A percentile compares a stretch with the other conserved stretches of the same genome.
phyloP scores from a whole-genome alignment of 2,797 vertebrate species.

The Heterohyrax brucei region DNA sequence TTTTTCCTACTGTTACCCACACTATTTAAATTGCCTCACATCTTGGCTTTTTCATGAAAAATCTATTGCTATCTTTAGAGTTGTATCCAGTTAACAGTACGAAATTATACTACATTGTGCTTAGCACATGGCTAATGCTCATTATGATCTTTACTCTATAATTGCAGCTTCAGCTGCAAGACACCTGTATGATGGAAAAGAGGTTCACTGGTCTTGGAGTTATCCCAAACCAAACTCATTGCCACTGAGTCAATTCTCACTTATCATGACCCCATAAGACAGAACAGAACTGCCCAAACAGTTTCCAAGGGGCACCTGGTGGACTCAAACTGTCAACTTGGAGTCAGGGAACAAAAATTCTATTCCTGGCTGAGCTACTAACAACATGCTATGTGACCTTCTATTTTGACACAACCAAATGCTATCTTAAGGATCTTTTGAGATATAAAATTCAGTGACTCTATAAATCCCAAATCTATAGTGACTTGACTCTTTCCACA shows the following conservation, averaged over 20 bases:
- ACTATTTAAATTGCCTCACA: neutral
- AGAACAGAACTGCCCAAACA: too few species aligned
- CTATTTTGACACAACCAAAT: constrained; percentile 51
- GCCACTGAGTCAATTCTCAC: too few species aligned
- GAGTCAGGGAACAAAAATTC: constrained; percentile 32
- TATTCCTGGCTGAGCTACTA: neutral
- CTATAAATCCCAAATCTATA: neutral
- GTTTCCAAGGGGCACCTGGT: too few species aligned
- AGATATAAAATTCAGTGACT: neutral
- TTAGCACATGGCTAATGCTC: neutral
- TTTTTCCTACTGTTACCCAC: neutral
- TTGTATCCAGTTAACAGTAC: neutral
- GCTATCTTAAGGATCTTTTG: neutral
- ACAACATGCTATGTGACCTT: neutral
- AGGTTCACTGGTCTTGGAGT: neutral
- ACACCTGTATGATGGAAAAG: neutral
- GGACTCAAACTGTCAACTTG: too few species aligned
- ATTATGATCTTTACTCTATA: constrained; percentile 29
- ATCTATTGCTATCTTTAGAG: constrained; percentile 34
- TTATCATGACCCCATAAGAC: too few species aligned
- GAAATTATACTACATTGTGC: neutral
- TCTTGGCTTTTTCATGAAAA: neutral
- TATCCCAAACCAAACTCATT: too few species aligned
- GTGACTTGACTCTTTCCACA: neutral
- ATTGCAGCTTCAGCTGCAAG: constrained; percentile 8